Conservation (phyloP, 2,113 vertebrate genomes). For the Chaetorhynchus papuensis region DNA sequence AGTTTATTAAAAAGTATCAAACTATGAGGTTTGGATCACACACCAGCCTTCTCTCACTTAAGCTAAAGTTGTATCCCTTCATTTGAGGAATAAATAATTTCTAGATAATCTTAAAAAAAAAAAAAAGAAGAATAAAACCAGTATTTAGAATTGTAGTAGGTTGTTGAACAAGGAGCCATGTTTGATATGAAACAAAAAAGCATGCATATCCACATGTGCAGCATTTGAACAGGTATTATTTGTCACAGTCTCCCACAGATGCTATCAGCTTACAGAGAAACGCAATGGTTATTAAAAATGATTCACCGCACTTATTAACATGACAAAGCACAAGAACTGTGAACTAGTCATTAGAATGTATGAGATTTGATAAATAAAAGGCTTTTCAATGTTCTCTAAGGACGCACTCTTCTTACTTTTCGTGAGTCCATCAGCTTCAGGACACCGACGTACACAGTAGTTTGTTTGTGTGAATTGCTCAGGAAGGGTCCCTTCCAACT, state of each 20-base stretch:
- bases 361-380: background rate
- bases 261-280: background rate
- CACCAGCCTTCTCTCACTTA: background rate
- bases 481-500: background rate
- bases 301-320: background rate
- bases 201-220: background rate
- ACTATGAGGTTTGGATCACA: background rate
- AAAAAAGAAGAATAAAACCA: fast-evolving
- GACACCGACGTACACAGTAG: background rate
- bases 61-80: background rate
- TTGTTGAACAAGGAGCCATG: background rate
- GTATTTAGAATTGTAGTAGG: background rate
- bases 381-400: background rate
- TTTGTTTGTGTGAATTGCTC: background rate
- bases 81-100: background rate
- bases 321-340: background rate
- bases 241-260: background rate
- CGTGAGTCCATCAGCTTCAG: background rate
- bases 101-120: background rate
- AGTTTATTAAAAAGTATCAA: background rate
- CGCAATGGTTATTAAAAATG: background rate
- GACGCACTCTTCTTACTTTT: background rate
- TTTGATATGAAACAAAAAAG: background rate
- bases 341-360: background rate
- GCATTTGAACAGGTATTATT: background rate